Evolutionary conservation across 2,113 vertebrate species (phyloP).

Genomic region (Ictalurus furcatus): DNA sequence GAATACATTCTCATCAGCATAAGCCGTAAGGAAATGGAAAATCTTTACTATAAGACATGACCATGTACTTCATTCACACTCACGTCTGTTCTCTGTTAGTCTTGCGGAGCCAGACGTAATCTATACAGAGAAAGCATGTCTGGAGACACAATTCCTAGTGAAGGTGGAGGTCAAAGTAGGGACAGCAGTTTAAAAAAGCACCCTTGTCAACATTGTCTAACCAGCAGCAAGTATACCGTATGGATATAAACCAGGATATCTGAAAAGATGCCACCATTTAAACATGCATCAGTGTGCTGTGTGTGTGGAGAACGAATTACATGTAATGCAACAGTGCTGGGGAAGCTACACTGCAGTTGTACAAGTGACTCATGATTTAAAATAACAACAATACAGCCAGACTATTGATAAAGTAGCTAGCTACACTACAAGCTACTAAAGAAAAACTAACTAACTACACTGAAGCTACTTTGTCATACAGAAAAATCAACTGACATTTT

Average conservation of each 20-base stretch:
- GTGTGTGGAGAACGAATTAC: neutral
- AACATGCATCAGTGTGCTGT: neutral
- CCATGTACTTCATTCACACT: neutral
- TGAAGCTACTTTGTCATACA: neutral
- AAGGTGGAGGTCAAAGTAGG: neutral
- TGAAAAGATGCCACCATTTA: neutral
- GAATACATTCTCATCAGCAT: constrained; percentile 26
- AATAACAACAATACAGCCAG: neutral
- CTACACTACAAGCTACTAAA: neutral
- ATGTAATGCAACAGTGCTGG: no score
- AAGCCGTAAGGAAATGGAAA: constrained; percentile 1
- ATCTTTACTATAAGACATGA: neutral
- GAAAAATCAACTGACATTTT: neutral
- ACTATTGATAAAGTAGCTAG: neutral
- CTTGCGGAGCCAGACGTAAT: neutral
- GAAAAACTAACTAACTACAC: neutral
- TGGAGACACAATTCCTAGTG: neutral
- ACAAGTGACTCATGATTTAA: neutral
- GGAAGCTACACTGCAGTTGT: no score
- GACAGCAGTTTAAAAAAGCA: neutral
- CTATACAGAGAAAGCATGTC: neutral
- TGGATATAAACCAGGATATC: neutral
- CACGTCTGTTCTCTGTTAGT: neutral
- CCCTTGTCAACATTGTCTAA: neutral
- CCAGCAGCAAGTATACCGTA: neutral